Evolutionary conservation across 2,888 invertebrate species (phyloP), one percentile per base, ranked within the genome.

Genomic region (Caenorhabditis plicata): DNA sequence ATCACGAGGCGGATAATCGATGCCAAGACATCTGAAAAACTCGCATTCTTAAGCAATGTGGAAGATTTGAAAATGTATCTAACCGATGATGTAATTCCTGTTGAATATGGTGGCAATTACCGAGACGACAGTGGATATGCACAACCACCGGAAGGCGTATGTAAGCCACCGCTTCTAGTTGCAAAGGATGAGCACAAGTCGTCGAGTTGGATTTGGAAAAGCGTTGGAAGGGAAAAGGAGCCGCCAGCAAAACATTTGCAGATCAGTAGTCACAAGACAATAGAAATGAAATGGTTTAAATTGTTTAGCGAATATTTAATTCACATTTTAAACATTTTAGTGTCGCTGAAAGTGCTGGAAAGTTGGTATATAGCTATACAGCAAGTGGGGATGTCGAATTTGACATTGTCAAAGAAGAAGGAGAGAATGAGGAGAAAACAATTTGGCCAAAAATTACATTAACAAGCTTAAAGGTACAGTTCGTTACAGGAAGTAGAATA

Each of bases 381-480:
- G 42, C 70, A 13, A 68, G 67, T 36, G 68, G 72, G n/a, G 77
- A 77, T 49, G 26, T 76, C 40, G 55, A 68, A 22, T 78, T 77
- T 52, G 75, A 76, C 46, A 71, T 77, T 25, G 61, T 72, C 11
- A 50, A 51, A 19, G 33, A 51, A 23, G 68, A 65, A 22, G 51
- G 53, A 7, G 68, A 64, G 26, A 63, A 73, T 38, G 68, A 71
- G 46, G 49, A 62, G 15, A n/a, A n/a, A n/a, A 39, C 52, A 19
- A 68, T 76, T 31, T 74, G 72, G 75, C 77, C 77, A n/a, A 62
- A 64, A 44, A 61, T 76, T 33, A 73, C 71, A 8, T 45, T 75
- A 11, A 68, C 71, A 4, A 63, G 64, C 26, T 57, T 76, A 11
- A 76, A 74, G 56, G 70, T 68, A 31, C 17, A 31, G 11, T 19